These are phyloP conservation scores for Mesembrinibis cayennensis DNA, from an alignment of 2,113 vertebrate species.

Conservation along the genomic window DNA sequence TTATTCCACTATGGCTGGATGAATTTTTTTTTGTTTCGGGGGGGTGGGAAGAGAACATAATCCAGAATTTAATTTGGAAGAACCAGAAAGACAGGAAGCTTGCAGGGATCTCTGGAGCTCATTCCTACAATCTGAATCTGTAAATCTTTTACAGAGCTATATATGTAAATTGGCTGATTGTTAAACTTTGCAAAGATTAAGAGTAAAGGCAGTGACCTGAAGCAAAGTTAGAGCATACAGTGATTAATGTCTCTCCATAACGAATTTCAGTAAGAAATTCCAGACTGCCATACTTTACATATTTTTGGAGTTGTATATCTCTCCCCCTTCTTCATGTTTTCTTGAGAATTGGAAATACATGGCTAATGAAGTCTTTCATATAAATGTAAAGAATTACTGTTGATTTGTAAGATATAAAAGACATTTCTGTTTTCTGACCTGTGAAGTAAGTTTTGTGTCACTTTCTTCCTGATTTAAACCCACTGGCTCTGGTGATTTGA, in stretches of 20 bases:
- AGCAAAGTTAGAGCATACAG: not conserved
- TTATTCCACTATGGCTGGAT: not conserved
- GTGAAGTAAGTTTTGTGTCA: not conserved
- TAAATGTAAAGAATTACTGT: not conserved
- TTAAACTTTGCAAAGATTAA: slow-evolving; percentile 52
- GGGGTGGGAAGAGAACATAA: not conserved
- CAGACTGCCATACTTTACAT: not conserved
- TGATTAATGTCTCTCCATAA: not conserved
- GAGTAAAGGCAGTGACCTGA: slow-evolving; percentile 37
- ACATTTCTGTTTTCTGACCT: not conserved
- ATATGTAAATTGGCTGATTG: not conserved
- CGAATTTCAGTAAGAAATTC: not conserved
- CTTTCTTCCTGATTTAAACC: not conserved
- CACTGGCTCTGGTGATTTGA: not conserved
- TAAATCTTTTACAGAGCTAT: slow-evolving; percentile 54
- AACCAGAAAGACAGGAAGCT: not conserved
- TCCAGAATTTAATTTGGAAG: not conserved
- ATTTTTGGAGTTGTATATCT: not conserved
- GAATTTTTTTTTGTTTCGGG: not conserved
- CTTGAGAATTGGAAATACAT: not conserved
- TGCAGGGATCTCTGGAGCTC: not conserved
- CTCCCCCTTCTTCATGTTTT: not conserved
- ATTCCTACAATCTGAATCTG: not conserved
- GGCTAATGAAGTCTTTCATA: not conserved
- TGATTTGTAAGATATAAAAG: not conserved